Base-by-base conservation (phyloP, 2,113 vertebrate species). In the Pseudopipra pipra region DNA sequence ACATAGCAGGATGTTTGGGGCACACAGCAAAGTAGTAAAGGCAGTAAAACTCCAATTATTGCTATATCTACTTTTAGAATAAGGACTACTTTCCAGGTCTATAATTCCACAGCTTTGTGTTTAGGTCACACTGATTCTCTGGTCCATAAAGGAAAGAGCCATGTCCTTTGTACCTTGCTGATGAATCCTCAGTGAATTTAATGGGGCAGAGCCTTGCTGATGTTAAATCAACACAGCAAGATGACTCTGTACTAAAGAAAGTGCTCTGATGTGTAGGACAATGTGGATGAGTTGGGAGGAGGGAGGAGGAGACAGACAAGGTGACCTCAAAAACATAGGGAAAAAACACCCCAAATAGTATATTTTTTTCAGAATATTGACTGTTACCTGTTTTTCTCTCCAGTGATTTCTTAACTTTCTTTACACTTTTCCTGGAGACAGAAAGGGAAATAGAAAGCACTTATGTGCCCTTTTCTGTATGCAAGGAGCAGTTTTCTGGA, bases 171-270 rank as follows among this genome's bases (percentile, higher is more conserved):
- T 47, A 62, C 30, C 33, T 39, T 80, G 47, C 9, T 58, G 39
- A 76, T 76, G 81, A 90, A 90, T 91, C 71, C 51, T 82, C 4
- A 4, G 72, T 47, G 75, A 90, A 55, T 95, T 93, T 91, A 90
- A 94, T 71, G 72, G 67, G n/a, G 55, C 62, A 94, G 30, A 90
- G 43, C 37, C 67, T 90, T 0, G 0, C 9, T 88, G 67, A 58
- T 83, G 35, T 85, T 88, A 91, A 93, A 95, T 79, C 58, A 73
- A 93, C 49, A 68, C 12, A 81, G 74, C 18, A 82, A 81, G 47
- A 76, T 33, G 41, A 66, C 21, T 17, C 31, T 82, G 49, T 49
- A 54, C n/a, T 65, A 76, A 85, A 68, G 35, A 49, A 37, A 76
- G 37, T 52, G 5, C 13, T 85, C 30, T 83, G 41, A 55, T 4